Conservation (phyloP, 1,140 invertebrate genomes). For the Lepidostoma basale region DNA sequence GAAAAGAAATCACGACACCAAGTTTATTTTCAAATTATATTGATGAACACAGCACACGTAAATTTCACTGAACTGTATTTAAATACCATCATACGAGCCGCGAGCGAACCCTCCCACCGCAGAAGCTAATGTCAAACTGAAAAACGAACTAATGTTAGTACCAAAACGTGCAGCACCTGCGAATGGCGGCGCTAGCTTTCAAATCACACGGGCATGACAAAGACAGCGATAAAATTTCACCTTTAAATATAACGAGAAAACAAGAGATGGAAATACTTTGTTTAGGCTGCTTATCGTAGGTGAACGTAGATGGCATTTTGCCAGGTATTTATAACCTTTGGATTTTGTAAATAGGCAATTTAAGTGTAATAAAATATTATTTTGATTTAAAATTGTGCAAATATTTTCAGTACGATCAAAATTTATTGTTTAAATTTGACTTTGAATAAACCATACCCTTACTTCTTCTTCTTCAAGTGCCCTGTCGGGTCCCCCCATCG, state of each 20-base stretch:
- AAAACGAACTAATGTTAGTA: neutral
- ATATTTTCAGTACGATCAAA: too few species aligned
- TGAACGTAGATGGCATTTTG: neutral
- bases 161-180: slow-evolving; percentile 9
- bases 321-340: neutral
- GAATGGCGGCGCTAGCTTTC: slow-evolving; percentile 18
- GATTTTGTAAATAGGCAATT: neutral
- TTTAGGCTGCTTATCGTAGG: neutral
- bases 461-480: too few species aligned
- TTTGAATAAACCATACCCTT: too few species aligned
- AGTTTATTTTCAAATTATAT: neutral
- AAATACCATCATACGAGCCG: neutral
- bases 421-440: too few species aligned
- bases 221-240: too few species aligned
- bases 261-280: neutral
- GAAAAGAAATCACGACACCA: neutral
- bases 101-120: neutral
- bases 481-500: too few species aligned
- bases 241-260: slow-evolving; percentile 2
- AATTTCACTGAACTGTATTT: neutral
- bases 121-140: slow-evolving; percentile 5
- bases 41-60: neutral
- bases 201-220: slow-evolving; percentile 13
- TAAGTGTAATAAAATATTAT: neutral
- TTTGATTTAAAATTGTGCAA: too few species aligned